Evolutionary conservation across 2,888 invertebrate genomes (phyloP).

Genomic region (Morpho deidamia): DNA sequence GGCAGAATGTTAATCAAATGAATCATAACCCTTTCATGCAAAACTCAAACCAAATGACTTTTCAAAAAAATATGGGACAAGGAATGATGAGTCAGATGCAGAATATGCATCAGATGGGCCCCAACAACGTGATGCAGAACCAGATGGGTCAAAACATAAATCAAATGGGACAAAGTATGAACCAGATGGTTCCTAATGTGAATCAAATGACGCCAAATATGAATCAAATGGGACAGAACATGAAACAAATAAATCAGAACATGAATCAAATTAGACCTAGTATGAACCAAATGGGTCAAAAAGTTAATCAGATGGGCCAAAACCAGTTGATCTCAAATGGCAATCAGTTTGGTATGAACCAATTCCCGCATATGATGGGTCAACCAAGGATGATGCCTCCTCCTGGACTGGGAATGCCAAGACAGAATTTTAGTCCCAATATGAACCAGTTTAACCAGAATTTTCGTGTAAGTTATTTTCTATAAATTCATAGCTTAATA

Average conservation of each 20-base stretch:
- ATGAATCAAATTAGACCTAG: constrained; percentile 31
- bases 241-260: constrained; percentile 31
- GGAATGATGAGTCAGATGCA: constrained; percentile 33
- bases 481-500: not conserved
- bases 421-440: constrained; percentile 58
- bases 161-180: constrained; percentile 42
- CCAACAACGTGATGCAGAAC: constrained; percentile 34
- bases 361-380: constrained; percentile 56
- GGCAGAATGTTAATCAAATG: constrained; percentile 35
- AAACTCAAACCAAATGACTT: constrained; percentile 34
- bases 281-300: constrained; percentile 35
- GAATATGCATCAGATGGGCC: constrained; percentile 32
- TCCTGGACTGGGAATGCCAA: constrained; percentile 57
- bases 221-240: constrained; percentile 36
- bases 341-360: constrained; percentile 56
- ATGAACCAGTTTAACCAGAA: constrained; percentile 57
- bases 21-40: constrained; percentile 33
- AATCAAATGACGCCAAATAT: constrained; percentile 42
- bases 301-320: constrained; percentile 30
- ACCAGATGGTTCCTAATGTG: constrained; percentile 37
- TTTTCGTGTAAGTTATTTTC: constrained; percentile 61
- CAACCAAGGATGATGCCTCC: constrained; percentile 63
- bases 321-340: constrained; percentile 54
- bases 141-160: constrained; percentile 34
- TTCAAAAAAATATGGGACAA: constrained; percentile 41